Conservation (phyloP, 2,113 vertebrate species). For the Salvelinus fontinalis region DNA sequence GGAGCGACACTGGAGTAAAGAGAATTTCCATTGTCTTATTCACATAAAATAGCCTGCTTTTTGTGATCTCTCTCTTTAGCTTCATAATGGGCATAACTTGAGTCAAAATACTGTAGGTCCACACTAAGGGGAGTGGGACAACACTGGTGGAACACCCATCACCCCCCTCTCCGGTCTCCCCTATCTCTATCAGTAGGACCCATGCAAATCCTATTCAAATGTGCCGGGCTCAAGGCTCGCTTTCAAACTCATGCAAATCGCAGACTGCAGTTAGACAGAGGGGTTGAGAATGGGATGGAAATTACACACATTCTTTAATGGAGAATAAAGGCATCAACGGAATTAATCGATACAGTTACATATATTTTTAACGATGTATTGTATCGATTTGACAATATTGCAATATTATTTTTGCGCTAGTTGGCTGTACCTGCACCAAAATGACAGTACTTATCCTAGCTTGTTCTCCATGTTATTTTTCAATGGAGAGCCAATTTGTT, state of each 20-base stretch:
- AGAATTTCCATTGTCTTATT: neutral
- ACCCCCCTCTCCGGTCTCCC: neutral
- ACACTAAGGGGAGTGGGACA: too few relatives aligned
- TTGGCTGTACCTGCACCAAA: too few relatives aligned
- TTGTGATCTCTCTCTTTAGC: neutral
- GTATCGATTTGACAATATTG: too few relatives aligned
- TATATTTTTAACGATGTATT: too few relatives aligned
- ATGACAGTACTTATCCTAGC: too few relatives aligned
- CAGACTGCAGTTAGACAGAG: slow-evolving; percentile 34
- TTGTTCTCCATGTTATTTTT: too few relatives aligned
- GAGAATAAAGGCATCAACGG: neutral
- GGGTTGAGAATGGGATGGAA: slow-evolving; percentile 40
- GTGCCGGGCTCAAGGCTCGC: slow-evolving; percentile 42
- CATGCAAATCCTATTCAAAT: slow-evolving; percentile 79
- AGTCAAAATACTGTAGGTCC: neutral
- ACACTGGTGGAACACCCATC: neutral
- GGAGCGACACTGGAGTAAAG: slow-evolving; percentile 65
- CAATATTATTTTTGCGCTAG: too few relatives aligned
- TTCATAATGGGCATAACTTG: neutral
- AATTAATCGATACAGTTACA: too few relatives aligned
- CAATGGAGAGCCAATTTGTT: too few relatives aligned
- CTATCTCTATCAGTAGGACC: slow-evolving; percentile 21
- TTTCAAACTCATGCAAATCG: slow-evolving; percentile 75
- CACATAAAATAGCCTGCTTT: neutral
- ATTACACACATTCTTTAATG: slow-evolving; percentile 21